Evolutionary conservation across 2,797 vertebrate genomes (phyloP).

Genomic region (Paratrypauchen microcephalus): DNA sequence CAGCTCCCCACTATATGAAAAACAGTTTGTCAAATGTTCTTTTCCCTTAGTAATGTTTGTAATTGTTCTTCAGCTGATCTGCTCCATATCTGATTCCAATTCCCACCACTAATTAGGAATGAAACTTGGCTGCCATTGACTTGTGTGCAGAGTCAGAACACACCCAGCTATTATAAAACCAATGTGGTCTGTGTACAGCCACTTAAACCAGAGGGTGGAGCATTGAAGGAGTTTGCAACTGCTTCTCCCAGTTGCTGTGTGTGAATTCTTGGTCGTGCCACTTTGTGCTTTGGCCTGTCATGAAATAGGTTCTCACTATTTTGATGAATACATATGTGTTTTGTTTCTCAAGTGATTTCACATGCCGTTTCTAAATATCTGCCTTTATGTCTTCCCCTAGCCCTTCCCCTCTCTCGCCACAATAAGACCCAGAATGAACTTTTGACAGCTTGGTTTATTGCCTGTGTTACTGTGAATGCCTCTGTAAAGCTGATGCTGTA

Average conservation of each 20-base stretch:
- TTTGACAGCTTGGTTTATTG: slow-evolving; percentile 71
- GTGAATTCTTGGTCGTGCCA: slow-evolving; percentile 39
- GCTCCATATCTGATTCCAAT: slow-evolving; percentile 51
- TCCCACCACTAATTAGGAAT: slow-evolving; percentile 71
- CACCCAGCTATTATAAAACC: slow-evolving; percentile 71
- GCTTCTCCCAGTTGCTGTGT: slow-evolving; percentile 49
- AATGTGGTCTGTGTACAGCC: slow-evolving; percentile 60
- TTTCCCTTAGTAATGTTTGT: slow-evolving; percentile 40
- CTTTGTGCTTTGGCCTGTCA: slow-evolving; percentile 46
- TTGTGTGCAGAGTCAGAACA: slow-evolving; percentile 67
- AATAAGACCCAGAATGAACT: slow-evolving; percentile 66
- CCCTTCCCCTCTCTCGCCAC: slow-evolving; percentile 34
- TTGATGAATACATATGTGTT: slow-evolving; percentile 32
- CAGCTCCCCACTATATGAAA: slow-evolving; percentile 32
- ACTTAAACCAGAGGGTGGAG: slow-evolving; percentile 56
- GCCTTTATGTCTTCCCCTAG: slow-evolving; percentile 2
- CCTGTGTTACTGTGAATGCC: slow-evolving; percentile 56
- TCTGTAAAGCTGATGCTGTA: slow-evolving; percentile 62
- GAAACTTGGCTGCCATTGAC: slow-evolving; percentile 63
- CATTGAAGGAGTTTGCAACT: slow-evolving; percentile 40
- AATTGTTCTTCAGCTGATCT: slow-evolving; percentile 62
- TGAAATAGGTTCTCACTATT: slow-evolving; percentile 28
- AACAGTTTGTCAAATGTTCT: slow-evolving; percentile 52
- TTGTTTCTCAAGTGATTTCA: slow-evolving; percentile 36
- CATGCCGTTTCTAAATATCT: slow-evolving; percentile 18